Evolutionary conservation across 2,888 invertebrate species (phyloP).

Genomic region (Xestia ashworthii): DNA sequence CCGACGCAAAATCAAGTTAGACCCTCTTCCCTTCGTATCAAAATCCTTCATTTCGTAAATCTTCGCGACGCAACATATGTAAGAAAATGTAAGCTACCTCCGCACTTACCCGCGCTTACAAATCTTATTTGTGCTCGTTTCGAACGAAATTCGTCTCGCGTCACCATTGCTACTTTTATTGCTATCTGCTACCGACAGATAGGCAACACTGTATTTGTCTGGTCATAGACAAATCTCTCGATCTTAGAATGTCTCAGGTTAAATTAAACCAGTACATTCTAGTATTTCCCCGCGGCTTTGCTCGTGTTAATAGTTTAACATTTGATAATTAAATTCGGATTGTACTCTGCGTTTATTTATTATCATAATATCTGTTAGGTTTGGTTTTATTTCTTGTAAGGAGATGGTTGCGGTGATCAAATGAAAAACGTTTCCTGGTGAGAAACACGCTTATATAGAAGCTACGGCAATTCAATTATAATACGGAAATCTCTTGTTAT

Average conservation of each 20-base stretch:
- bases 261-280: slow-evolving; percentile 15
- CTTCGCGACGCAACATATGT: slow-evolving; percentile 66
- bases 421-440: slow-evolving; percentile 21
- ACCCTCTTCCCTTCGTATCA: slow-evolving; percentile 64
- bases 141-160: slow-evolving; percentile 79
- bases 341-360: no score
- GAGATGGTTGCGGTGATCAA: slow-evolving; percentile 23
- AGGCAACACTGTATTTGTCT: slow-evolving; percentile 23
- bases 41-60: slow-evolving; percentile 72
- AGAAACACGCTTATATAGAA: slow-evolving; percentile 3
- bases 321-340: no score
- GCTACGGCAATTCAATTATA: slow-evolving; percentile 22
- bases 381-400: slow-evolving; percentile 2
- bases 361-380: no score
- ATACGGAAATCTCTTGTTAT: slow-evolving; percentile 27
- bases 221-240: slow-evolving; percentile 1
- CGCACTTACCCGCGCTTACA: slow-evolving; percentile 75
- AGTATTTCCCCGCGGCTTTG: no score
- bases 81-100: slow-evolving; percentile 63
- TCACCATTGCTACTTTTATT: slow-evolving; percentile 82
- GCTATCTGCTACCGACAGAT: slow-evolving; percentile 60
- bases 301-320: no score
- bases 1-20: slow-evolving; percentile 62
- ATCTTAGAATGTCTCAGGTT: slow-evolving; percentile 10
- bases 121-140: slow-evolving; percentile 84